Evolutionary conservation across 2,797 vertebrate genomes (phyloP).

Genomic region (Platalea minor): DNA sequence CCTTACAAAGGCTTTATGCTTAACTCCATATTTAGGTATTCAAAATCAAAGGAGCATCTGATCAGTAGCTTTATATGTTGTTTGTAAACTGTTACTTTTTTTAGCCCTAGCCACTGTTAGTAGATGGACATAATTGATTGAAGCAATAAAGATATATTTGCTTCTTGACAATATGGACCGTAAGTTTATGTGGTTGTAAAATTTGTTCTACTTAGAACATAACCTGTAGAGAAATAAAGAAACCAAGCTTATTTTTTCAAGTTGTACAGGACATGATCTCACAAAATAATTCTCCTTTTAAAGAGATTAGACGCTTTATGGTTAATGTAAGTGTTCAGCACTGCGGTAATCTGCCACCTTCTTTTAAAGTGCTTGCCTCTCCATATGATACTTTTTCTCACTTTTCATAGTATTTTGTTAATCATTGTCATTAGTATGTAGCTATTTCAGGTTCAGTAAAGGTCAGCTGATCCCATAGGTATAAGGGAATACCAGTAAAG

Average conservation of each 20-base stretch:
- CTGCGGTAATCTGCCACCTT: rapidly evolving
- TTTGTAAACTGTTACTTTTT: neutral
- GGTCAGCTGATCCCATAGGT: neutral
- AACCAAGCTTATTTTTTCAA: neutral
- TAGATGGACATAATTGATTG: neutral
- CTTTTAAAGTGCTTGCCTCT: neutral
- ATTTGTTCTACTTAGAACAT: neutral
- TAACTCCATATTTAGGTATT: neutral
- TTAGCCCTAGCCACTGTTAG: neutral
- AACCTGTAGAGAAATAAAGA: neutral
- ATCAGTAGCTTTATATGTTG: neutral
- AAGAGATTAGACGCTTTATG: neutral
- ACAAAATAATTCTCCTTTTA: neutral
- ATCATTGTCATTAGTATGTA: neutral
- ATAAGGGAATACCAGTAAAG: neutral
- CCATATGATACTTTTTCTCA: neutral
- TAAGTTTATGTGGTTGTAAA: neutral
- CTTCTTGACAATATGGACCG: neutral
- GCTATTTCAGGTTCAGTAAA: neutral
- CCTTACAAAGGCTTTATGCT: neutral
- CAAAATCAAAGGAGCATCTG: neutral
- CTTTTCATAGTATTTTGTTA: neutral
- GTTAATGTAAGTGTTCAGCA: neutral
- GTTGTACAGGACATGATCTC: neutral
- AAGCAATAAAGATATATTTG: neutral